These are phyloP conservation scores for Odobenus rosmarus DNA, from an alignment of 2,113 vertebrate genomes.

Conservation along the genomic window DNA sequence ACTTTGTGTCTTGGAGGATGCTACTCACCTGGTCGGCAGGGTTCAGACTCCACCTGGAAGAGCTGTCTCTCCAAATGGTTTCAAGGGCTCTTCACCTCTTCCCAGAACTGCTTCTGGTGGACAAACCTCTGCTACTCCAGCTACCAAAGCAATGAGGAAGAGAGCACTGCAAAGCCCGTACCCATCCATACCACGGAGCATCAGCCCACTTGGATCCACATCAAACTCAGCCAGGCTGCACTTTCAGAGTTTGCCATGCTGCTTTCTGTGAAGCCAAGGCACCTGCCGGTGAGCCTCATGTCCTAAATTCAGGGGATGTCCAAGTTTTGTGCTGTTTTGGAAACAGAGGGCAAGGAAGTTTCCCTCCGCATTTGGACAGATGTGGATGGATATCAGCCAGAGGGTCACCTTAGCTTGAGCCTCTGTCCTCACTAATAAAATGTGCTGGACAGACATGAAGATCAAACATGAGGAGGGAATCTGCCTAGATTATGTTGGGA, in stretches of 20 bases:
- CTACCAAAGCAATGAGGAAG: constrained; percentile 76
- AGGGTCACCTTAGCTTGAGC: neutral
- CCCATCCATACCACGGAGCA: neutral
- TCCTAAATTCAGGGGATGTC: neutral
- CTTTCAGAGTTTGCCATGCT: neutral
- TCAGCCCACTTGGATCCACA: neutral
- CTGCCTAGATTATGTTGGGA: neutral
- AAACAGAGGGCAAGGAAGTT: neutral
- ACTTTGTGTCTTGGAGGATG: neutral
- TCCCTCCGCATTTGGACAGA: neutral
- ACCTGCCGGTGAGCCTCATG: neutral
- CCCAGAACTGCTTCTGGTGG: constrained; percentile 94
- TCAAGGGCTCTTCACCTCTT: constrained; percentile 93
- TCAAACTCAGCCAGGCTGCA: neutral
- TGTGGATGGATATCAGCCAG: neutral
- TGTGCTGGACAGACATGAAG: neutral
- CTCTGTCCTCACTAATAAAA: neutral
- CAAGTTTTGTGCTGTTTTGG: neutral
- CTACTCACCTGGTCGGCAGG: constrained; percentile 90
- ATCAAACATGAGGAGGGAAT: no score
- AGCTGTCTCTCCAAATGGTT: constrained; percentile 93
- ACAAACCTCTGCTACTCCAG: constrained; percentile 94
- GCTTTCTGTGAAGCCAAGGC: neutral
- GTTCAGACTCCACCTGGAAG: constrained; percentile 95
- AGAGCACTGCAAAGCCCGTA: neutral